Base-by-base conservation (phyloP, 2,797 vertebrate genomes). In the Gymnodraco acuticeps region DNA sequence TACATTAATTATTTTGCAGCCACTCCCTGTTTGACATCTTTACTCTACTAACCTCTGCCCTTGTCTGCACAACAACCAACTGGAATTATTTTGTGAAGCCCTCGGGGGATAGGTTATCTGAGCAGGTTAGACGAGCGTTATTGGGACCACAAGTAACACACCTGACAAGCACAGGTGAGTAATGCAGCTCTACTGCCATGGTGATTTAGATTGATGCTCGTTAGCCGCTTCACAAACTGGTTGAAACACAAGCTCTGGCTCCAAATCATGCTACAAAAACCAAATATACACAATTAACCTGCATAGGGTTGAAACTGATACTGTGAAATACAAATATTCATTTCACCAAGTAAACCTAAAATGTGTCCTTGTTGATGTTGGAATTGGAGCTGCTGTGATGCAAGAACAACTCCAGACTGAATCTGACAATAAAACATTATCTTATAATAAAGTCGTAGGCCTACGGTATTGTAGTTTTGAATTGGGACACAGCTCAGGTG, bases 121-220 rank as follows among this genome's bases (percentile, higher is more conserved):
- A 70, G 46, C 61, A 70, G 75, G 71, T 81, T 72, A 23, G 60
- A 73, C 45, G 0, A 51, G 33, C 33, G 3, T 17, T 31, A 47
- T 1, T 47, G 63, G 46, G 3, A 75, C 46, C 67, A 64, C 31
- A 23, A 38, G 27, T 45, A 53, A 55, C 45, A 45, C 8, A 19
- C 27, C 50, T 48, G 62, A 65, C 60, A 52, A 10, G 46, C 16
- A 45, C 13, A 31, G n/a, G 47, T 47, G 52, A 42, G 59, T 47
- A 54, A 75, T 55, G 38, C 31, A 31, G 8, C n/a, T 8, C 62
- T 15, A 15, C 60, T 51, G 64, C 53, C 64, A 58, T 53, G 68
- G 47, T 71, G 70, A 43, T 38, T 20, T 13, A 61, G 6, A 56
- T 67, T 47, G n/a, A 58, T 10, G 12, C 70, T 71, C 11, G 17